Evolutionary conservation across 2,888 invertebrate species (phyloP), one percentile per base, ranked within the genome.

Genomic region (Charanyca ferruginea): DNA sequence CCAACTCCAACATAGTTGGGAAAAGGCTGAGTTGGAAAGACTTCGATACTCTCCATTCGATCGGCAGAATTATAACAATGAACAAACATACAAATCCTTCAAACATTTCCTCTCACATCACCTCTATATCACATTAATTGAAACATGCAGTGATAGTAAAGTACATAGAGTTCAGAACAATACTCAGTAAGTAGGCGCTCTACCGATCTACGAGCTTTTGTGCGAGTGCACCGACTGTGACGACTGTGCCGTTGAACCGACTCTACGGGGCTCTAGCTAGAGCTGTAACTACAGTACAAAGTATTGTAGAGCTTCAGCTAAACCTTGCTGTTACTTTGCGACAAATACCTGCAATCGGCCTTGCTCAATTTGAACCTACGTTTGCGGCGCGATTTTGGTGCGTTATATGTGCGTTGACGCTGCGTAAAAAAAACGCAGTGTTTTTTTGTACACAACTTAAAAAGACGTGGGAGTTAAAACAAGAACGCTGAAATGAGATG

Each of bases 161-260:
- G 76, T 60, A 60, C 47, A 38, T 54, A 35, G 32, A 38, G 25
- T 38, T 54, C n/a, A 44, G 65, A 72, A 80, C 79, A 81, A 75
- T 58, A 62, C 25, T 38, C 32, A 35, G 44, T 53, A 67, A 58
- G 64, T 54, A 58, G 23, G 25, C 49, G 73, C 68, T 62, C 66
- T 66, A 44, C 60, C 71, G 71, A 76, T 70, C 58, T 71, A 54
- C 49, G 20, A 3, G 72, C 83, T 73, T 76, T 82, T 83, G 78
- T 72, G 49, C n/a, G 35, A 11, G 57, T 16, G 66, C 83, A 69
- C 45, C 59, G 57, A 57, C 64, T 73, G 83, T 73, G 73, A 69
- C 81, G 81, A 49, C 58, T n/a, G 49, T 51, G 78, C 78, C 65
- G 78, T 55, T 73, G 62, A 80, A 63, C 68, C 41, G 61, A 71